phyloP scores from a whole-genome alignment of 2,113 vertebrate species.

The Azemiops feae region DNA sequence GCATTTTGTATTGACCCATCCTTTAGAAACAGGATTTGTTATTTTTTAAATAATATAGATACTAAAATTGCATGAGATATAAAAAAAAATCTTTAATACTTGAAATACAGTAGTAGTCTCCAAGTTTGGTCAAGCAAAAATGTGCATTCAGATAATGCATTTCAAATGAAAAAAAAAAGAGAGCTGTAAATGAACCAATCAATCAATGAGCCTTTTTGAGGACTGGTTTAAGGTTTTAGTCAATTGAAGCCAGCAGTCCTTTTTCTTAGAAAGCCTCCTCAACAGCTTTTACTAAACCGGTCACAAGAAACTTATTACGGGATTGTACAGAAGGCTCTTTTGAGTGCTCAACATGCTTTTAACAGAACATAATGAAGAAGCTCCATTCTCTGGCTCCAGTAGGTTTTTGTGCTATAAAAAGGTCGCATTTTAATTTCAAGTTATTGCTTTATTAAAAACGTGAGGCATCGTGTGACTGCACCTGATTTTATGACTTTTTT shows the following conservation, averaged over 20 bases:
- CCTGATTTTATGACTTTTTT: not conserved
- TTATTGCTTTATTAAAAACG: not conserved
- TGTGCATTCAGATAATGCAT: not conserved
- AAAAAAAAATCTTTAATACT: not conserved
- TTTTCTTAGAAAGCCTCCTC: not conserved
- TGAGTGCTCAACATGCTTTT: not conserved
- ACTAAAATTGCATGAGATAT: not conserved
- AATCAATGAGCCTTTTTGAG: not conserved
- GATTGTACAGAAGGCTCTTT: not conserved
- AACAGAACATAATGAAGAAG: not conserved
- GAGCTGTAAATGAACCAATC: not conserved
- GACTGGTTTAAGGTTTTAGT: not conserved
- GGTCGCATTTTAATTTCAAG: not conserved
- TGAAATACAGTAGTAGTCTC: not conserved
- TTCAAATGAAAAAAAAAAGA: not conserved
- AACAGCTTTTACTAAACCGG: not conserved
- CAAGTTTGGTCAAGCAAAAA: not conserved
- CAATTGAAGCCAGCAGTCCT: not conserved
- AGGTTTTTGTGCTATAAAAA: not conserved
- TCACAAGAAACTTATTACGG: not conserved
- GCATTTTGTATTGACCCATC: not conserved
- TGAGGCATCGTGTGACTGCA: not conserved
- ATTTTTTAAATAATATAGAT: not conserved
- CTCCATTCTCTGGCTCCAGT: not conserved
- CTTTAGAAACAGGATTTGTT: not conserved